Conservation (phyloP, 2,888 invertebrate species). For the Hirudinaria manillensis region DNA sequence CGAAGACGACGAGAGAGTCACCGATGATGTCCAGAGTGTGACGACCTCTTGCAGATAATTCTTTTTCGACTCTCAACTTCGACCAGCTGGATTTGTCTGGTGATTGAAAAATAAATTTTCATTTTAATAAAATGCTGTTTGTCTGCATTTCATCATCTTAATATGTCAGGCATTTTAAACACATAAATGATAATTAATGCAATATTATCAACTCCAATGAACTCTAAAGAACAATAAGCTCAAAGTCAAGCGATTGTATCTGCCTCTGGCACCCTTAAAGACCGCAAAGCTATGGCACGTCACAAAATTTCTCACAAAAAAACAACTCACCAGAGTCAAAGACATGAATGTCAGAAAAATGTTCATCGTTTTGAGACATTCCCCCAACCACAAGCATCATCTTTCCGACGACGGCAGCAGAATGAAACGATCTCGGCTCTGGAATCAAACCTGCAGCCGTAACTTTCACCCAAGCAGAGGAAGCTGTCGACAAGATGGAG, state of each 20-base stretch:
- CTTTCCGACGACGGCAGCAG: slow-evolving; percentile 45
- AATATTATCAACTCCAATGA: too few relatives aligned
- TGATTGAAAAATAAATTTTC: background rate
- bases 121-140: too few relatives aligned
- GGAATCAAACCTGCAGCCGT: slow-evolving; percentile 45
- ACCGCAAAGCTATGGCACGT: too few relatives aligned
- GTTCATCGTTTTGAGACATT: slow-evolving; percentile 45
- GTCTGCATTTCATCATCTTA: too few relatives aligned
- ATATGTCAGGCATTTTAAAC: too few relatives aligned
- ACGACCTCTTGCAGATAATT: slow-evolving; percentile 45
- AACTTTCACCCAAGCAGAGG: slow-evolving; percentile 45
- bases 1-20: slow-evolving; percentile 46
- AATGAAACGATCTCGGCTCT: slow-evolving; percentile 49
- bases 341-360: slow-evolving; percentile 47
- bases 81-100: slow-evolving; percentile 48
- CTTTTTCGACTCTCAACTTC: slow-evolving; percentile 44
- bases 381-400: slow-evolving; percentile 49
- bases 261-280: too few relatives aligned
- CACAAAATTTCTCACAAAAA: background rate
- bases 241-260: too few relatives aligned
- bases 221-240: too few relatives aligned
- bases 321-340: slow-evolving; percentile 46
- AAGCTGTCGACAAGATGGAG: too few relatives aligned
- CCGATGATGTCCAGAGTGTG: slow-evolving; percentile 46
- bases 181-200: too few relatives aligned